Evolutionary conservation across 2,888 invertebrate species (phyloP).

Genomic region (Gisinianus flammeolus): DNA sequence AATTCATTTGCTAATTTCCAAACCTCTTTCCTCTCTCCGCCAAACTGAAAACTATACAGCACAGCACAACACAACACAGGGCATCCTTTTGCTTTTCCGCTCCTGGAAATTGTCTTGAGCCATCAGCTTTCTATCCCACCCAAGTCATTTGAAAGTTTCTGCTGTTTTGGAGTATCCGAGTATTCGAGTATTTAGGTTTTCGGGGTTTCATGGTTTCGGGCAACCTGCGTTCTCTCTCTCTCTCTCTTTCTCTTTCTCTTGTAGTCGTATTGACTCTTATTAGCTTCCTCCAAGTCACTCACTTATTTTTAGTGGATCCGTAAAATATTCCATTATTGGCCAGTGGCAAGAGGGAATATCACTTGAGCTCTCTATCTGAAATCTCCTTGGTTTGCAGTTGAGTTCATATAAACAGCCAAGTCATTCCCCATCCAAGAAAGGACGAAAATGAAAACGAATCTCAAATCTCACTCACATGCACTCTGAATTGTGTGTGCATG

Average conservation of each 20-base stretch:
- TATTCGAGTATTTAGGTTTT: too few relatives aligned
- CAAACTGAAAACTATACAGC: not conserved
- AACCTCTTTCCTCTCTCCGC: conserved; percentile 3
- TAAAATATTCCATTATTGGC: conserved; percentile 29
- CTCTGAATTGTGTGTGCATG: not conserved
- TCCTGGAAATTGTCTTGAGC: conserved; percentile 13
- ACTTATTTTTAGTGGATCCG: conserved; percentile 14
- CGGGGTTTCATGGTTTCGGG: too few relatives aligned
- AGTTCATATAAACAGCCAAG: too few relatives aligned
- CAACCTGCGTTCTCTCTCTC: not conserved
- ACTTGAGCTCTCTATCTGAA: conserved; percentile 10
- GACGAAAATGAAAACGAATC: not conserved
- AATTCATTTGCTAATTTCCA: conserved; percentile 49
- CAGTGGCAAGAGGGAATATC: conserved; percentile 13
- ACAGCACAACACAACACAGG: not conserved
- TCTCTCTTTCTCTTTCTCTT: not conserved
- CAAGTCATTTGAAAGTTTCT: too few relatives aligned
- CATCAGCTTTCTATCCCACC: not conserved
- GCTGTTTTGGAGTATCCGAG: too few relatives aligned
- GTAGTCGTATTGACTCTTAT: too few relatives aligned
- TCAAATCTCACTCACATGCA: not conserved
- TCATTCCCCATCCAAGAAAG: too few relatives aligned
- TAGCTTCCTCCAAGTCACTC: not conserved
- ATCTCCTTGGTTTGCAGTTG: not conserved
- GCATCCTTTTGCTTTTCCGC: not conserved